Conservation (phyloP, 2,888 invertebrate genomes). For the Caenorhabditis afra region DNA sequence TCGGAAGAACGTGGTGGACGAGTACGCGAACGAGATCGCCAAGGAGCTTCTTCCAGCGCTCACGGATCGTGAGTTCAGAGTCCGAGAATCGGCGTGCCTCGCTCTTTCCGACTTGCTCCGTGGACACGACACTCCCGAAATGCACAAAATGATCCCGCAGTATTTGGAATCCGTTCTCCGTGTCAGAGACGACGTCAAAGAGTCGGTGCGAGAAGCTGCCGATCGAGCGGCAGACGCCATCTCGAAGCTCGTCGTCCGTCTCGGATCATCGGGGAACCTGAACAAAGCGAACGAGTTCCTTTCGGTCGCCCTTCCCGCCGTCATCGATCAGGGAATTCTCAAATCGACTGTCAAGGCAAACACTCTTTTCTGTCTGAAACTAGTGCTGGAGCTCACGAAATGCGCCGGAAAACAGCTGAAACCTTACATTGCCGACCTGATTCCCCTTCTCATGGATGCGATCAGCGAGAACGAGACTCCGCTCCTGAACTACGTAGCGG, state of each 20-base stretch:
- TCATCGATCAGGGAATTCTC: constrained; percentile 68
- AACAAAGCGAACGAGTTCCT: constrained; percentile 63
- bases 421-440: constrained; percentile 88
- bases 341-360: constrained; percentile 66
- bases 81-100: constrained; percentile 89
- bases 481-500: constrained; percentile 88
- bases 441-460: constrained; percentile 90
- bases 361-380: constrained; percentile 84
- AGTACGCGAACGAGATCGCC: constrained; percentile 89
- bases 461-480: constrained; percentile 87
- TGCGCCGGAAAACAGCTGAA: constrained; percentile 87
- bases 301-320: constrained; percentile 59
- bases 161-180: constrained; percentile 90
- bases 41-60: constrained; percentile 89
- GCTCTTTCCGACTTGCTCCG: constrained; percentile 90
- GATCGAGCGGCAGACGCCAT: constrained; percentile 81
- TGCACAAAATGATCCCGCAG: constrained; percentile 83
- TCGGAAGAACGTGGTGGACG: constrained; percentile 89
- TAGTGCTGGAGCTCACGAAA: constrained; percentile 90
- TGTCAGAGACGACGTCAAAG: constrained; percentile 94
- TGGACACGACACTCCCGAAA: constrained; percentile 82
- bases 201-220: constrained; percentile 82
- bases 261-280: constrained; percentile 58
- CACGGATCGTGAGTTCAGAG: constrained; percentile 90
- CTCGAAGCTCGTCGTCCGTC: constrained; percentile 72